These are phyloP conservation scores for Lasioglossum morio DNA, from an alignment of 2,888 invertebrate species.

Conservation along the genomic window DNA sequence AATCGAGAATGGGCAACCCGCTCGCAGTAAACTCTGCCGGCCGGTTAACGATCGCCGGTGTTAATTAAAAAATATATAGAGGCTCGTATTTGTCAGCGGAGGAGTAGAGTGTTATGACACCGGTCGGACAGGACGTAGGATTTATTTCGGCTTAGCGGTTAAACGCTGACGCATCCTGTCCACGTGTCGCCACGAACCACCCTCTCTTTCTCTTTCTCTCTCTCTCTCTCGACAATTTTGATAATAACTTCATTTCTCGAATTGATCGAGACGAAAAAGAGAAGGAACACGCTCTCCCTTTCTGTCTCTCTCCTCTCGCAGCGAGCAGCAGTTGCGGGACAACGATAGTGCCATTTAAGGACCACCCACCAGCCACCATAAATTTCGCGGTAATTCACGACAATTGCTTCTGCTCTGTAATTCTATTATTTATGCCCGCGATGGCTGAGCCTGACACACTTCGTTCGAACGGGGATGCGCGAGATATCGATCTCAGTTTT, in stretches of 20 bases:
- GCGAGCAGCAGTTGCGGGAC: slow-evolving; percentile 5
- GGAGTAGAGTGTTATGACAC: slow-evolving; percentile 34
- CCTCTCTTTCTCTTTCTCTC: not conserved
- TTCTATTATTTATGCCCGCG: slow-evolving; percentile 70
- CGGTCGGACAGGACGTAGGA: slow-evolving; percentile 11
- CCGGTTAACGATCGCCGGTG: slow-evolving; percentile 12
- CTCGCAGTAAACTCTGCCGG: slow-evolving; percentile 3
- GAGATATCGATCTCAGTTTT: slow-evolving; percentile 72
- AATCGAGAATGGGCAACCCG: slow-evolving; percentile 42
- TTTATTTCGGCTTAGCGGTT: slow-evolving; percentile 24
- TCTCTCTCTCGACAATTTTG: slow-evolving; percentile 25
- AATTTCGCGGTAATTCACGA: slow-evolving; percentile 77
- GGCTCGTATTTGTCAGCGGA: not conserved
- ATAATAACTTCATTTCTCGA: slow-evolving; percentile 54
- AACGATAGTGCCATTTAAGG: slow-evolving; percentile 34
- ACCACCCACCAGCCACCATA: slow-evolving; percentile 71
- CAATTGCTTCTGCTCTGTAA: slow-evolving; percentile 74
- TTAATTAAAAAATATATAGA: slow-evolving; percentile 50
- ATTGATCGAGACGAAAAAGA: slow-evolving; percentile 41
- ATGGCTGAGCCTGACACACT: slow-evolving; percentile 55
- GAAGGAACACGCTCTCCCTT: not conserved
- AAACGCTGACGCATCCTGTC: not conserved
- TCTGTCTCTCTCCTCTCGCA: not conserved
- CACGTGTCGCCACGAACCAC: slow-evolving; percentile 8
- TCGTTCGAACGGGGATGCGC: slow-evolving; percentile 47